Evolutionary conservation across 2,113 vertebrate species (phyloP), one percentile per base, ranked within the genome.

Genomic region (Spea bombifrons): DNA sequence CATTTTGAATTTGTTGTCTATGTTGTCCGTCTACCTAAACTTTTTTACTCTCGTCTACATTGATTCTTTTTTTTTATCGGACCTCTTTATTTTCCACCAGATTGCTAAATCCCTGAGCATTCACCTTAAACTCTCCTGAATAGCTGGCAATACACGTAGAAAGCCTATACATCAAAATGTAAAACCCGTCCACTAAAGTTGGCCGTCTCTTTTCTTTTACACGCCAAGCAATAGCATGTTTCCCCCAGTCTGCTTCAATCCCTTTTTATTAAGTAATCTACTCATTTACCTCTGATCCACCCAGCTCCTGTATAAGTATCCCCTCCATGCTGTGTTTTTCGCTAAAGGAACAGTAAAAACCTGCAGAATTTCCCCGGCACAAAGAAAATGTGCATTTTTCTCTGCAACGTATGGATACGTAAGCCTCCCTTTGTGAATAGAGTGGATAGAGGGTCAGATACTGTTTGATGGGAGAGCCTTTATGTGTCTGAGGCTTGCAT

Each of bases 401-500:
- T 17, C 45, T 9, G 44, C 88, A 90, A 82, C 87, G 89, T 90
- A 89, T 89, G 90, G 87, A 84, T 89, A 88, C 87, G 87, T 92
- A 93, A 92, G 92, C 92, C 88, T 87, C 88, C 91, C 88, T 90
- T 91, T 90, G 87, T 92, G 89, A 91, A 90, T 87, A 84, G 90
- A 86, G 86, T 87, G 88, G 88, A 88, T 90, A 89, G 30, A 30
- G 92, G 92, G 92, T 92, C 92, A 92, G 89, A 92, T 92, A 91
- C 91, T 91, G 90, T 93, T 92, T 92, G 90, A 92, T 93, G 91
- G 89, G 90, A 89, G 86, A 88, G 89, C 86, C 87, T 90, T 93
- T 93, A 87, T 91, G 92, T 92, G 88, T 94, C 90, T 88, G 88
- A 88, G 88, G 87, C 91, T 88, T 90, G 87, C 90, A 88, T 88